phyloP scores from a whole-genome alignment of 2,113 vertebrate species.

The Sander vitreus region DNA sequence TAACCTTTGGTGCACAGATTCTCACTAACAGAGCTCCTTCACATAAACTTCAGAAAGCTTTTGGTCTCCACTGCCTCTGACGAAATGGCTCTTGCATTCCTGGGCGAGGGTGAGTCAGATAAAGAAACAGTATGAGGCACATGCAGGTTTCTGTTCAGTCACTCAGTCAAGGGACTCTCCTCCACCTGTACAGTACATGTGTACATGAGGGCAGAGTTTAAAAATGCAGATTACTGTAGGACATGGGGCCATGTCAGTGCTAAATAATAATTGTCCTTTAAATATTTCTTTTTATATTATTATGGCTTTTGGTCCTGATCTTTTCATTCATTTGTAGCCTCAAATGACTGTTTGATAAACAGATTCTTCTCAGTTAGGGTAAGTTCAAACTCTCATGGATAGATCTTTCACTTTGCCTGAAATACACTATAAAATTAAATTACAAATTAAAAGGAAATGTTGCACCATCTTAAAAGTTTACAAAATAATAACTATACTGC shows the following conservation, averaged over 20 bases:
- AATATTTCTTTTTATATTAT: background rate
- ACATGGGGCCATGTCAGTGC: background rate
- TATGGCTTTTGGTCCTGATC: background rate
- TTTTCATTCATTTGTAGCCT: slow-evolving; percentile 6
- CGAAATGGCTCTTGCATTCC: slow-evolving; percentile 76
- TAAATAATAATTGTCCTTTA: background rate
- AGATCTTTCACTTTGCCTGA: background rate
- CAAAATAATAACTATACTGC: background rate
- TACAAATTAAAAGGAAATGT: background rate
- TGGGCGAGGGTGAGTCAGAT: slow-evolving; percentile 60
- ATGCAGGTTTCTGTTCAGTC: slow-evolving; percentile 20
- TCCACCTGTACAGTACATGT: background rate
- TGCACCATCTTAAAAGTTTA: background rate
- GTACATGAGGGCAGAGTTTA: background rate
- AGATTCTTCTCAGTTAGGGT: background rate
- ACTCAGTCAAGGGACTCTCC: background rate
- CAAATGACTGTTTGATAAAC: background rate
- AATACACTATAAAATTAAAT: background rate
- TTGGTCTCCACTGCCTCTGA: slow-evolving; percentile 79
- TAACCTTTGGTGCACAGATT: slow-evolving; percentile 76
- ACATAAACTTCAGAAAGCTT: slow-evolving; percentile 81
- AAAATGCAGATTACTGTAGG: background rate
- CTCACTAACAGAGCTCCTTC: slow-evolving; percentile 73
- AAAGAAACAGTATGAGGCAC: slow-evolving; percentile 24
- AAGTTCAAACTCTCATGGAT: background rate